A percentile compares a stretch with the other conserved stretches of the same genome.
Conservation (phyloP, 2,888 invertebrate species). For the Chaitophorus viminalis region DNA sequence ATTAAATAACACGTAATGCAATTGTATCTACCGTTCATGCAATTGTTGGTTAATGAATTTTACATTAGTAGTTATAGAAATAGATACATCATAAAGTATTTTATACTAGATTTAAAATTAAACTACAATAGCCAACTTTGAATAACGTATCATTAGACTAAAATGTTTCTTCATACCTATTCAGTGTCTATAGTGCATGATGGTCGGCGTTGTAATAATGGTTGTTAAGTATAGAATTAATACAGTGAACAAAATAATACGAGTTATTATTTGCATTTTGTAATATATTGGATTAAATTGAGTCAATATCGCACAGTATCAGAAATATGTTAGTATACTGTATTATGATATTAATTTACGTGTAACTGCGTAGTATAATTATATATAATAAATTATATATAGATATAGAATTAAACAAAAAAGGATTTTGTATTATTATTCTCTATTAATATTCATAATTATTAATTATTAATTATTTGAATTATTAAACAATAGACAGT, state of each 20-base stretch:
- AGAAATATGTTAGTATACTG: no score
- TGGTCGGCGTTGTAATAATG: no score
- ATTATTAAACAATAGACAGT: no score
- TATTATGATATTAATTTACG: background rate
- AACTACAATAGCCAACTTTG: background rate
- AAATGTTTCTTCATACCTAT: background rate
- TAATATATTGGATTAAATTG: background rate
- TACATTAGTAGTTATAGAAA: background rate
- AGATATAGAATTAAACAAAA: no score
- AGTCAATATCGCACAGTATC: background rate
- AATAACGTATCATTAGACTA: conserved; percentile 14
- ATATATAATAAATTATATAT: no score
- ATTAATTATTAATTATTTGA: background rate
- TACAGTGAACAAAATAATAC: background rate
- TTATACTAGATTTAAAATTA: background rate
- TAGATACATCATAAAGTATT: background rate
- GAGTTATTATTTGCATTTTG: background rate
- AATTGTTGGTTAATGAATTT: background rate
- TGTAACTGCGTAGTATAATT: background rate
- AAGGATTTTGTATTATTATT: no score
- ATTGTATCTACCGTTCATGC: background rate
- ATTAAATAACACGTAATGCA: background rate
- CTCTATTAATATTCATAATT: background rate
- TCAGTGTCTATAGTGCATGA: background rate
- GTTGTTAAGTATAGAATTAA: background rate